These are phyloP conservation scores for Aradus depressus DNA, from an alignment of 2,888 invertebrate genomes.

Conservation along the genomic window DNA sequence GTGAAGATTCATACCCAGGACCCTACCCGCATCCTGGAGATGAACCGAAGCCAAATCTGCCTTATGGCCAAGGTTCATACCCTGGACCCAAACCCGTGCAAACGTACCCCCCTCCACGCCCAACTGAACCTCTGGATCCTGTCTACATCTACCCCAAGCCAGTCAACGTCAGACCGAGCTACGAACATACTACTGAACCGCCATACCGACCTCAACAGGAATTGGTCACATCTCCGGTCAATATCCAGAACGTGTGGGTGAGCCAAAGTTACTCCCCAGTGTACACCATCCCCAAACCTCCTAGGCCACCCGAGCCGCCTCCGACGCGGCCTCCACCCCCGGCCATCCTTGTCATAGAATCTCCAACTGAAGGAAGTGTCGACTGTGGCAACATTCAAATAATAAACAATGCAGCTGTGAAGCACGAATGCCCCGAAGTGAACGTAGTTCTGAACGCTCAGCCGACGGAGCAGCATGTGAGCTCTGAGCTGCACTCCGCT, in stretches of 20 bases:
- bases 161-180: constrained; percentile 5
- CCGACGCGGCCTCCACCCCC: constrained; percentile 22
- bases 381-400: constrained; percentile 22
- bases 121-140: background rate
- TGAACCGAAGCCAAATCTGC: background rate
- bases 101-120: background rate
- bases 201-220: background rate
- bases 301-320: constrained; percentile 13
- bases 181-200: background rate
- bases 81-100: constrained; percentile 7
- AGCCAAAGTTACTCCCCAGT: constrained; percentile 3
- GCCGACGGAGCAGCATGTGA: constrained; percentile 11
- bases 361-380: constrained; percentile 11
- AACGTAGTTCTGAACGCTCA: constrained; percentile 15
- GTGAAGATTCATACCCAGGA: no score
- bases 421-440: constrained; percentile 22
- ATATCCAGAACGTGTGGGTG: background rate
- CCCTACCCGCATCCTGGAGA: background rate
- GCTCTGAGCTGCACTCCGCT: constrained; percentile 7
- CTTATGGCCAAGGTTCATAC: background rate
- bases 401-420: constrained; percentile 12
- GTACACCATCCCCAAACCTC: constrained; percentile 3
- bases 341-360: constrained; percentile 21
- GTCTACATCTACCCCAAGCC: constrained; percentile 6
- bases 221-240: background rate